Conservation (phyloP, 2,113 vertebrate species). For the Phaethornis superciliosus region DNA sequence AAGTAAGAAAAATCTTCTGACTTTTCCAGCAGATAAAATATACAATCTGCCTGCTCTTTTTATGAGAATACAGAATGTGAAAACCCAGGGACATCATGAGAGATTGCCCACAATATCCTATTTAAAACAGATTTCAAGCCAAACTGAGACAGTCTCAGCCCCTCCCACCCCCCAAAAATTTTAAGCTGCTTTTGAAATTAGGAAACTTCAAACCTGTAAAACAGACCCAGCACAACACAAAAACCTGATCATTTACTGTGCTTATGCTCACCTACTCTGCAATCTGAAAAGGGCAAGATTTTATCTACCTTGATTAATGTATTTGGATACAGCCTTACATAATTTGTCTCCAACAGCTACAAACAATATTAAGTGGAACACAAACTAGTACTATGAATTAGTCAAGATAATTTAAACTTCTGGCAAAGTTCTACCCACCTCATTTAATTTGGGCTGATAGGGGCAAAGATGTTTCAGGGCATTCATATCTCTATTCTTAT, state of each 20-base stretch:
- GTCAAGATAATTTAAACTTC: not conserved
- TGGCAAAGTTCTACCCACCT: not conserved
- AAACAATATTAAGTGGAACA: not conserved
- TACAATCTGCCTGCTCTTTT: not conserved
- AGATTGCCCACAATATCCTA: not conserved
- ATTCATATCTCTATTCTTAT: not conserved
- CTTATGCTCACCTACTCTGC: not conserved
- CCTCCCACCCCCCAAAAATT: not conserved
- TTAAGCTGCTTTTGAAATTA: not conserved
- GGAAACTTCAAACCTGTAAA: not conserved
- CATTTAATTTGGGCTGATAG: not conserved
- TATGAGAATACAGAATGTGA: not conserved
- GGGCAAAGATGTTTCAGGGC: not conserved
- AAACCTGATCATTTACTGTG: not conserved
- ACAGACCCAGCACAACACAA: not conserved
- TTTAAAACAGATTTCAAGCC: not conserved
- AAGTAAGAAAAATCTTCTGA: slow-evolving; percentile 5
- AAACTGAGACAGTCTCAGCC: not conserved
- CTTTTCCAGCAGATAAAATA: slow-evolving; percentile 6
- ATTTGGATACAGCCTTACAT: not conserved
- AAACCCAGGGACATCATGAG: not conserved
- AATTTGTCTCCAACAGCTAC: not conserved
- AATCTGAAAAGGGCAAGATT: not conserved
- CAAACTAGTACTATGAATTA: slow-evolving; percentile 19
- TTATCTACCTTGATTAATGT: not conserved